phyloP scores from a whole-genome alignment of 2,113 vertebrate species.

The Machaerirhynchus nigripectus region DNA sequence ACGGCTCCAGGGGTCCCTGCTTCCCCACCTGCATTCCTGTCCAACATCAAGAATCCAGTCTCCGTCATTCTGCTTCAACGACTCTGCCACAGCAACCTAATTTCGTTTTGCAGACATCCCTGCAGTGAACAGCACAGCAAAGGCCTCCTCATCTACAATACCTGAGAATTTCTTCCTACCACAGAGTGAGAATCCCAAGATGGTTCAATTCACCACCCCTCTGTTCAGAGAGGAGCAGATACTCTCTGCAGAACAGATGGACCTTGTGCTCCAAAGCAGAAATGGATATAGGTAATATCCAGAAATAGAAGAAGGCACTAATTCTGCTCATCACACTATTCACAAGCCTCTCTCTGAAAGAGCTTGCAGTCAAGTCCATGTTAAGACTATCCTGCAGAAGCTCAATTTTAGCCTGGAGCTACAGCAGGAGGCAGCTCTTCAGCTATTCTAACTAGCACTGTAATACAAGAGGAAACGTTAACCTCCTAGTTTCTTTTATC shows the following conservation, averaged over 20 bases:
- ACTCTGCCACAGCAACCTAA: not conserved
- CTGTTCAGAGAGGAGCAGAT: not conserved
- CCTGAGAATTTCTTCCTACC: not conserved
- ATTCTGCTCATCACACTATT: not conserved
- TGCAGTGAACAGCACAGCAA: not conserved
- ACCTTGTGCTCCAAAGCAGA: not conserved
- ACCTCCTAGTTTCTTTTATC: not conserved
- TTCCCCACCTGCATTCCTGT: not conserved
- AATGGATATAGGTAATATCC: not conserved
- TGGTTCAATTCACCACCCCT: not conserved
- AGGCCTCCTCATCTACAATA: not conserved
- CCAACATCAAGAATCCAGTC: not conserved
- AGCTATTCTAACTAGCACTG: conserved; percentile 3
- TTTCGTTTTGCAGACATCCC: not conserved
- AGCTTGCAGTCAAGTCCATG: not conserved
- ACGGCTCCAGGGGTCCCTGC: not conserved
- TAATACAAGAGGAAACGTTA: conserved; percentile 35
- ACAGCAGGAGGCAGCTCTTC: not conserved
- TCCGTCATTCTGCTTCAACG: not conserved
- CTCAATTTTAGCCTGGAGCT: conserved; percentile 1
- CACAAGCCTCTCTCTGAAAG: not conserved
- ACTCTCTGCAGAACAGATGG: not conserved
- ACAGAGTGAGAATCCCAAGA: not conserved
- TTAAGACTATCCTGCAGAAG: not conserved
- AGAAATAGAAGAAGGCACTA: not conserved